Evolutionary conservation across 2,888 invertebrate species (phyloP).

Genomic region (Stenchaetothrips biformis): DNA sequence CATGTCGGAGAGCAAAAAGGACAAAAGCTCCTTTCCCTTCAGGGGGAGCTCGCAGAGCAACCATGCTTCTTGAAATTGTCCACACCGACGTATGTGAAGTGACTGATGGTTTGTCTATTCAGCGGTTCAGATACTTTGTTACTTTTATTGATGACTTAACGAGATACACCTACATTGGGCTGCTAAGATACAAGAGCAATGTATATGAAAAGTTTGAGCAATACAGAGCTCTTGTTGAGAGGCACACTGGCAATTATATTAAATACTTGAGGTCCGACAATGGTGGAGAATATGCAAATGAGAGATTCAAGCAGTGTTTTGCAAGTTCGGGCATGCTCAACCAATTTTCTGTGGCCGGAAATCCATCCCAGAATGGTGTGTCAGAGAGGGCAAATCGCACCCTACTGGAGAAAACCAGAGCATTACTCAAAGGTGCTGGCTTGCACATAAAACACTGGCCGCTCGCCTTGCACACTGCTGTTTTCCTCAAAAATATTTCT

Average conservation of each 20-base stretch:
- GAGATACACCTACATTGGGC: slow-evolving; percentile 39
- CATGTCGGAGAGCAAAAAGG: slow-evolving; percentile 6
- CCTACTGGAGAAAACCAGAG: not conserved
- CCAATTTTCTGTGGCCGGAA: slow-evolving; percentile 40
- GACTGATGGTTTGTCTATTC: slow-evolving; percentile 37
- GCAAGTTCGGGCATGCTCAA: slow-evolving; percentile 40
- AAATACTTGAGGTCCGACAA: slow-evolving; percentile 39
- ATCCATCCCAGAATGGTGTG: slow-evolving; percentile 41
- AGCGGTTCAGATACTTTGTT: slow-evolving; percentile 40
- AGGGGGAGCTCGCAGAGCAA: not conserved
- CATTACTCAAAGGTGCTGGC: slow-evolving; percentile 3
- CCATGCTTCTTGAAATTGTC: slow-evolving; percentile 37
- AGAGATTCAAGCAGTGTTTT: slow-evolving; percentile 37
- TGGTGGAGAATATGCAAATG: slow-evolving; percentile 37
- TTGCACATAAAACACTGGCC: not conserved
- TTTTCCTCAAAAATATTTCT: slow-evolving; percentile 1
- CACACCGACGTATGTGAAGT: slow-evolving; percentile 41
- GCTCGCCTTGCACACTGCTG: not conserved
- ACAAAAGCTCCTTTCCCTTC: not conserved
- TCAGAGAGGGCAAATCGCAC: slow-evolving; percentile 29
- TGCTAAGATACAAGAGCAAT: slow-evolving; percentile 41
- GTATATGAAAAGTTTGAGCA: slow-evolving; percentile 38
- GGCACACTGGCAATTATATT: slow-evolving; percentile 38
- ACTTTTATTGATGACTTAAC: slow-evolving; percentile 42
- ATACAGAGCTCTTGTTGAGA: slow-evolving; percentile 40